Evolutionary conservation across 2,888 invertebrate genomes (phyloP), one percentile per base, ranked within the genome.

Genomic region (Ecliptopera silaceata): DNA sequence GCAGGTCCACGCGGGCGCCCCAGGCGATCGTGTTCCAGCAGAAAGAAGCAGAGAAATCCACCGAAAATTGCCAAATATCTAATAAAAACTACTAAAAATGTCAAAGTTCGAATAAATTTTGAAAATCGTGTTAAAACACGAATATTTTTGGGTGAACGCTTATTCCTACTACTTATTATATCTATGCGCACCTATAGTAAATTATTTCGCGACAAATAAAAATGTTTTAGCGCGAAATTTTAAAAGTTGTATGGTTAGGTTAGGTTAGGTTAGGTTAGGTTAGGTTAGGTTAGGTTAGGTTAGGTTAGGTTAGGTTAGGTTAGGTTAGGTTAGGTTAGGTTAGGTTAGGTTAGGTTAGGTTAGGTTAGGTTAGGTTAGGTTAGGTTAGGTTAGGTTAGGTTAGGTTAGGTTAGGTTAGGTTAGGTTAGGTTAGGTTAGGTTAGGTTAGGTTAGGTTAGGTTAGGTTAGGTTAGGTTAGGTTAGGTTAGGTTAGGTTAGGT

Each of bases 401-500:
- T 58, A 57, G 61, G 54, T 58, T 59, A 58, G 59, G 62, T 55
- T 60, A 57, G 59, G 59, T 63, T 61, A 59, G 59, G 59, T 59
- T 60, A 59, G 63, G 57, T 59, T 63, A 61, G 56, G 61, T 63
- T 61, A 63, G 63, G 65, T 63, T 63, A 61, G 59, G 55, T 64
- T 61, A 58, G 60, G 63, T 61, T 61, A 59, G 60, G 61, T 61
- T 61, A 59, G 59, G 61, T 59, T 59, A 59, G 63, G 54, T 62
- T 59, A 59, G 59, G 59, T 59, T 59, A 54, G 53, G 54, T 59
- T 62, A 62, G 65, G 61, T 64, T 62, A 62, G 63, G 63, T 65
- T 65, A 62, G 62, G 65, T 65, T 65, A 65, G 63, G 64, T 67
- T 65, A 67, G 64, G 65, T 61, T 63, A 64, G 64, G 57, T 60